Conservation (phyloP, 2,113 vertebrate genomes). For the Suncus etruscus region DNA sequence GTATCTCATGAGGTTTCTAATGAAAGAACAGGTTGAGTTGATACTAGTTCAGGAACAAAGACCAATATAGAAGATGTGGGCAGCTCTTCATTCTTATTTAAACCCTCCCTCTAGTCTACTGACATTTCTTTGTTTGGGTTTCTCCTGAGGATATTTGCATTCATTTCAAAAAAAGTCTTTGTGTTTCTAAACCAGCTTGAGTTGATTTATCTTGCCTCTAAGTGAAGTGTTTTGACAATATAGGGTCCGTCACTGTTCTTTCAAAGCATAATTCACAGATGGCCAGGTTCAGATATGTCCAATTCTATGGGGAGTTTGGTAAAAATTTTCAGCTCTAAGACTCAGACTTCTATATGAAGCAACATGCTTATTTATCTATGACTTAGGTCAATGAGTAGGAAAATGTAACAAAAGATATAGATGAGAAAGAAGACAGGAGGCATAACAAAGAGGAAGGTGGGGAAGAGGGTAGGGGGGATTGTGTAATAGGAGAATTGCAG, state of each 20-base stretch:
- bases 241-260: background rate
- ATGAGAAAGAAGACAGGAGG: background rate
- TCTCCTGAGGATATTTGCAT: background rate
- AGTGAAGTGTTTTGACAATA: background rate
- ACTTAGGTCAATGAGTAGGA: background rate
- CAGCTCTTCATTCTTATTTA: background rate
- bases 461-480: background rate
- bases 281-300: too few species aligned
- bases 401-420: background rate
- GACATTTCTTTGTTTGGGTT: background rate
- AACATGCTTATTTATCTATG: background rate
- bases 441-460: too few species aligned
- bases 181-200: slow-evolving; percentile 1
- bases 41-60: background rate
- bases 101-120: background rate
- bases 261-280: background rate
- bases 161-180: background rate
- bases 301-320: background rate
- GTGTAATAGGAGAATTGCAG: background rate
- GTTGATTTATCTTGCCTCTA: slow-evolving; percentile 38
- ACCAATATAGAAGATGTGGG: background rate
- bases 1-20: background rate
- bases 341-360: background rate
- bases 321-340: background rate
- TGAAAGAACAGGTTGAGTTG: background rate